These are phyloP conservation scores for Phyllostomus hastatus DNA, from an alignment of 2,113 vertebrate species.

Conservation along the genomic window DNA sequence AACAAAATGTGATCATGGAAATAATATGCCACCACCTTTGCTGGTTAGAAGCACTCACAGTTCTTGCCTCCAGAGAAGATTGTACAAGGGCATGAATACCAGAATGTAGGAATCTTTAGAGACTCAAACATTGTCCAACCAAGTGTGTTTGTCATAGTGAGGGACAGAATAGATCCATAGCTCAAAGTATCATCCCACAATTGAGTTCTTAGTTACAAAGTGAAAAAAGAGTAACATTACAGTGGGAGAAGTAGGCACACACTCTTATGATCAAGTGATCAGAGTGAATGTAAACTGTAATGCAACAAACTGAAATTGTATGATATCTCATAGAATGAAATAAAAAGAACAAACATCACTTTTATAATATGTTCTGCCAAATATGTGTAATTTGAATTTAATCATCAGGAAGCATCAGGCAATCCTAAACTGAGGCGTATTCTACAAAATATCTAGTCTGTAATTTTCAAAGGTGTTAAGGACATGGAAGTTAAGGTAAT, in stretches of 20 bases:
- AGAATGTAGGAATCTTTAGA: no score
- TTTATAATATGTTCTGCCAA: not conserved
- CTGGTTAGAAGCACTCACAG: not conserved
- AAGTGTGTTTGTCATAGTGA: not conserved
- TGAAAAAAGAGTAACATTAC: not conserved
- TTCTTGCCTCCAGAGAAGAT: not conserved
- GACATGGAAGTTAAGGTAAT: not conserved
- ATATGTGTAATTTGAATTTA: not conserved
- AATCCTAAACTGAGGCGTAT: not conserved
- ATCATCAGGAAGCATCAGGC: not conserved
- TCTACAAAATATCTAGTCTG: not conserved
- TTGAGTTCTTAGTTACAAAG: not conserved
- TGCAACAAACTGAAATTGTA: not conserved
- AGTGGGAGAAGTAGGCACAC: no score
- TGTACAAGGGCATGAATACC: no score
- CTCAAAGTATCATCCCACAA: not conserved
- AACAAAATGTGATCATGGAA: not conserved
- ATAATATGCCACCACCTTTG: not conserved
- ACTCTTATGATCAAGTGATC: not conserved
- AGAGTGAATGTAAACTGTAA: not conserved
- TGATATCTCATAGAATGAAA: not conserved
- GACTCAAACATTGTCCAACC: no score
- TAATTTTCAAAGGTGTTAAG: not conserved
- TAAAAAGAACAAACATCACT: not conserved
- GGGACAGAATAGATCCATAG: not conserved